Percentiles rank a stretch among this genome's conserved stretches.
These are phyloP conservation scores for Charina bottae DNA, from an alignment of 2,113 vertebrate species.

Conservation along the genomic window DNA sequence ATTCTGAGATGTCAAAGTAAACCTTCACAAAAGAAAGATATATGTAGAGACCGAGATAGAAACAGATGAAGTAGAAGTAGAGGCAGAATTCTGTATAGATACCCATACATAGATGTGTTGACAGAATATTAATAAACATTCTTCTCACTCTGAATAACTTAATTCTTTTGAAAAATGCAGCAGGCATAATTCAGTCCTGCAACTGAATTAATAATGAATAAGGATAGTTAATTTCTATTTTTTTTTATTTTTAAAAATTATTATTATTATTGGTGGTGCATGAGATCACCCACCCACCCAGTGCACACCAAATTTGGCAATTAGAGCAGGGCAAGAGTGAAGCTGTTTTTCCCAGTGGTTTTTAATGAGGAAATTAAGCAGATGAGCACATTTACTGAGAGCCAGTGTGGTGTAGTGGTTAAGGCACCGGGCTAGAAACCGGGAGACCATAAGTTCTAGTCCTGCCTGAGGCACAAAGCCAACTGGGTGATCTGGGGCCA, in stretches of 20 bases:
- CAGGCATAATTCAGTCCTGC: constrained; percentile 68
- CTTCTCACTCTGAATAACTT: neutral
- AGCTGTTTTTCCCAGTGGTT: constrained; percentile 73
- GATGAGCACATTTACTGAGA: constrained; percentile 77
- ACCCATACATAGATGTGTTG: constrained; percentile 60
- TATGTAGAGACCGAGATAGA: constrained; percentile 11
- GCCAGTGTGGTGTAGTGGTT: too few species aligned
- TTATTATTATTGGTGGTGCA: constrained; percentile 47
- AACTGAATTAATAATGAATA: constrained; percentile 79
- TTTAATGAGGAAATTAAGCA: constrained; percentile 70
- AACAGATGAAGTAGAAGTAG: neutral
- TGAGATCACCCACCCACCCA: constrained; percentile 34
- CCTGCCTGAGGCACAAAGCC: too few species aligned
- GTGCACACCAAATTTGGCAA: constrained; percentile 76
- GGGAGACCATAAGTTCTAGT: too few species aligned
- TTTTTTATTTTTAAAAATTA: constrained; percentile 52
- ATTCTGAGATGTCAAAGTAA: constrained; percentile 37
- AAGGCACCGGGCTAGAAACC: too few species aligned
- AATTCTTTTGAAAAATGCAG: constrained; percentile 72
- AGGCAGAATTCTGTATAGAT: too few species aligned
- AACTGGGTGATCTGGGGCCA: too few species aligned
- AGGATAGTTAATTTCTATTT: constrained; percentile 74
- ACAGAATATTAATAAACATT: constrained; percentile 77
- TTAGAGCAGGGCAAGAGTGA: constrained; percentile 72
- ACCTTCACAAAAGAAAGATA: constrained; percentile 54